These are phyloP conservation scores for Vicugna pacos DNA, from an alignment of 2,113 vertebrate genomes.

Conservation along the genomic window DNA sequence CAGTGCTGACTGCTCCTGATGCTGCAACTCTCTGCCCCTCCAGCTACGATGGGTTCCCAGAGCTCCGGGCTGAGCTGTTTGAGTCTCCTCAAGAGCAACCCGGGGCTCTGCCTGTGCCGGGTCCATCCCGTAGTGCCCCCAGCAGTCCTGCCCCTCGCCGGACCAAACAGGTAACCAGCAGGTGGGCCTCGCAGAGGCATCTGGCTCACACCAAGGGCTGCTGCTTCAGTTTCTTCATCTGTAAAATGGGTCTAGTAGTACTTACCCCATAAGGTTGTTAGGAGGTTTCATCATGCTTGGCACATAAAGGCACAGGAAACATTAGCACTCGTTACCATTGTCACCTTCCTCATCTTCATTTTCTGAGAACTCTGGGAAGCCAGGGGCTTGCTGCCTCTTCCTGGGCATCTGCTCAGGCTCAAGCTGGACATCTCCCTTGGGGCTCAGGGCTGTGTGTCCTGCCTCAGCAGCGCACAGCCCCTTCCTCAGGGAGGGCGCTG, in stretches of 20 bases:
- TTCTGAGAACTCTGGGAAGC: neutral
- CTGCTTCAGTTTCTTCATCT: neutral
- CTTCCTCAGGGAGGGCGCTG: neutral
- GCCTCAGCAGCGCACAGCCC: neutral
- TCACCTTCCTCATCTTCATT: neutral
- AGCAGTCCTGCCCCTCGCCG: conserved; percentile 95
- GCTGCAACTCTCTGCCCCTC: neutral
- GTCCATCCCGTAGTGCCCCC: conserved; percentile 92
- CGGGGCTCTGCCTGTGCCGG: conserved; percentile 84
- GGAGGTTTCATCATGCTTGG: neutral
- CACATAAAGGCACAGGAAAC: neutral
- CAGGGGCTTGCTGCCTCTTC: neutral
- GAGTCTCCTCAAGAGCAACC: conserved; percentile 92
- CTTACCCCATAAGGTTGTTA: neutral
- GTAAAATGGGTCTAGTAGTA: neutral
- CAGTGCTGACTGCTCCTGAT: neutral
- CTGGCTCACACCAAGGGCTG: neutral
- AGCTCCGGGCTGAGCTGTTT: conserved; percentile 90
- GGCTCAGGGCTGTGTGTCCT: neutral
- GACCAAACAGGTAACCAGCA: conserved; percentile 93
- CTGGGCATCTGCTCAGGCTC: neutral
- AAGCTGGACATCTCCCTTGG: neutral
- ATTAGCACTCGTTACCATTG: neutral
- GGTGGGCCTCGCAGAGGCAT: neutral
- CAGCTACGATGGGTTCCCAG: conserved; percentile 95